These are phyloP conservation scores for Philhelius pedissequus DNA, from an alignment of 2,888 invertebrate genomes.

Conservation along the genomic window DNA sequence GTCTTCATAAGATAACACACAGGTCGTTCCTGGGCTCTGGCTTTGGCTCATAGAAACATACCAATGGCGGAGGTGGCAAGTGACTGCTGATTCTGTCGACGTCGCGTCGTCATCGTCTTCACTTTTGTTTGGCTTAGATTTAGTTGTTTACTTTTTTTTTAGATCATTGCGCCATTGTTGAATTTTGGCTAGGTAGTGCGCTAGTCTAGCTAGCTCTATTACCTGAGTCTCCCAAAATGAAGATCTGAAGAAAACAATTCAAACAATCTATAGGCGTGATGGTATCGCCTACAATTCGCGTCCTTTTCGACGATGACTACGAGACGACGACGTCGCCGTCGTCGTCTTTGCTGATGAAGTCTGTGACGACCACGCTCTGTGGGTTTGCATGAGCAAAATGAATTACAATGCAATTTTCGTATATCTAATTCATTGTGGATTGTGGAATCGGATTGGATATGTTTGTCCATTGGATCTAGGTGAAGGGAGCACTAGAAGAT, in stretches of 20 bases:
- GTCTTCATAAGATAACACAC: slow-evolving; percentile 43
- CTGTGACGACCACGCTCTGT: slow-evolving; percentile 50
- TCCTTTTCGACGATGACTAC: slow-evolving; percentile 51
- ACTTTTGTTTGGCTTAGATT: slow-evolving; percentile 61
- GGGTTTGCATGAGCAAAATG: slow-evolving; percentile 60
- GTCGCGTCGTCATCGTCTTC: slow-evolving; percentile 33
- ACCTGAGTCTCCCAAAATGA: slow-evolving; percentile 4
- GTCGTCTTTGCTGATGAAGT: not conserved
- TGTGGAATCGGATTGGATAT: slow-evolving; percentile 26
- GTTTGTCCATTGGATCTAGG: slow-evolving; percentile 44
- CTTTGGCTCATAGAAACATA: not conserved
- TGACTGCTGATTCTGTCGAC: slow-evolving; percentile 16
- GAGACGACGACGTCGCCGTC: not conserved
- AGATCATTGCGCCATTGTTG: slow-evolving; percentile 61
- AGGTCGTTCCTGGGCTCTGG: not conserved
- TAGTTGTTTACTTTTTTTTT: slow-evolving; percentile 58
- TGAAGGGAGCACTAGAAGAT: slow-evolving; percentile 57
- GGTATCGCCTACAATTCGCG: slow-evolving; percentile 64
- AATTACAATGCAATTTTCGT: slow-evolving; percentile 64
- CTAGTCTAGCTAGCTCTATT: not conserved
- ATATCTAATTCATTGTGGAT: slow-evolving; percentile 60
- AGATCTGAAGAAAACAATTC: slow-evolving; percentile 59
- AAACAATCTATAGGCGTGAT: slow-evolving; percentile 66
- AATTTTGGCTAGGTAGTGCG: not conserved
- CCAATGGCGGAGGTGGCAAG: slow-evolving; percentile 13